Percentiles rank a stretch among this genome's conserved stretches.
phyloP scores from a whole-genome alignment of 1,140 invertebrate species.

The Penaeus japonicus region DNA sequence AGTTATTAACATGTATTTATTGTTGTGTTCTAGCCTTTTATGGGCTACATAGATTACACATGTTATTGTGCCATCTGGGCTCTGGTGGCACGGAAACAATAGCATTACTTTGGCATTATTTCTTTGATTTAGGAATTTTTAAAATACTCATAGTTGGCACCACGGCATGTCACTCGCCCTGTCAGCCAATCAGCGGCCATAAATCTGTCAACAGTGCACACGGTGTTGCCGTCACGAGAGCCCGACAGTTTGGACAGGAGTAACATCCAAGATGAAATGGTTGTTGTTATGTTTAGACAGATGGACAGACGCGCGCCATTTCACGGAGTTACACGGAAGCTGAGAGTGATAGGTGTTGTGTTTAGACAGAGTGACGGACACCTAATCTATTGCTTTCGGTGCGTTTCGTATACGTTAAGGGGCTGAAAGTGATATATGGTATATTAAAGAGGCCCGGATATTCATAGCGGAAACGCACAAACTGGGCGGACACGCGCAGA shows the following conservation, averaged over 20 bases:
- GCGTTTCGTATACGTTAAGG: too few species aligned
- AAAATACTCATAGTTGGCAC: neutral
- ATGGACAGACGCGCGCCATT: constrained; percentile 26
- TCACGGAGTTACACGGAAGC: neutral
- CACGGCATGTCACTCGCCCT: constrained; percentile 32
- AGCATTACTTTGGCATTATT: too few species aligned
- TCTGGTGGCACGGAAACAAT: too few species aligned
- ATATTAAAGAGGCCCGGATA: too few species aligned
- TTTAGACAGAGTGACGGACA: neutral
- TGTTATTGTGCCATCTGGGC: too few species aligned
- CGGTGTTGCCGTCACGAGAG: constrained; percentile 32
- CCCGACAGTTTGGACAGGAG: constrained; percentile 24
- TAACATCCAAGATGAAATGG: constrained; percentile 38
- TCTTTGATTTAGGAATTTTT: too few species aligned
- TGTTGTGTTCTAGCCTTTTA: too few species aligned
- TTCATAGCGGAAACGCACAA: too few species aligned
- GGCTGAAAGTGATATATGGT: too few species aligned
- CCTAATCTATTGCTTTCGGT: neutral
- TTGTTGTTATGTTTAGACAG: constrained; percentile 28
- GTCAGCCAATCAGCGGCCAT: constrained; percentile 49
- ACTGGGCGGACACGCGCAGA: too few species aligned
- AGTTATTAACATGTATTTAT: neutral
- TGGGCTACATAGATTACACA: too few species aligned
- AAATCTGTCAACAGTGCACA: constrained; percentile 43
- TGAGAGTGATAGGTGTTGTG: constrained; percentile 14